phyloP scores from a whole-genome alignment of 2,797 vertebrate species.

The Spondyliosoma cantharus region DNA sequence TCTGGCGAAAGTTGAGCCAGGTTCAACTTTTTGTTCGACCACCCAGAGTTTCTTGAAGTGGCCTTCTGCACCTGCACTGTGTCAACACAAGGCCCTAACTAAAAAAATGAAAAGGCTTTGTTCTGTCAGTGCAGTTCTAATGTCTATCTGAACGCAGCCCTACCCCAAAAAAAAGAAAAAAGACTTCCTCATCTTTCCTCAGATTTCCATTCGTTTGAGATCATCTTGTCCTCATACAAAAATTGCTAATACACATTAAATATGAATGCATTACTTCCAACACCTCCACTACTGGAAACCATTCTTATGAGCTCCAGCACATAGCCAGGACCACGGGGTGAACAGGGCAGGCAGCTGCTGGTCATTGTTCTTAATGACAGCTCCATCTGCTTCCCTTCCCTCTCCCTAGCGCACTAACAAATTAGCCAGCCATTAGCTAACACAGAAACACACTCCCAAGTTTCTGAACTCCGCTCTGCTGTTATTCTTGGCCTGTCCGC shows the following conservation, averaged over 20 bases:
- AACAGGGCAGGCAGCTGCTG: conserved; percentile 91
- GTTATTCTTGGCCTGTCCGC: conserved; percentile 82
- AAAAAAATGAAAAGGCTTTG: background rate
- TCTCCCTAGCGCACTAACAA: conserved; percentile 82
- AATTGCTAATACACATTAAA: background rate
- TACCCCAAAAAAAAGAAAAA: too few species aligned
- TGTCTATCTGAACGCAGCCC: background rate
- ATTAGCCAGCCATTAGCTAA: conserved; percentile 92
- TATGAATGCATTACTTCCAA: background rate
- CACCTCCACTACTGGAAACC: conserved; percentile 1
- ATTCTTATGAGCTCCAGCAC: conserved; percentile 41
- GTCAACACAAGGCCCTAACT: background rate
- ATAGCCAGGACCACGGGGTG: conserved; percentile 78
- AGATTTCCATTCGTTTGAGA: background rate
- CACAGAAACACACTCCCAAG: conserved; percentile 86
- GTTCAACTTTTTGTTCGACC: background rate
- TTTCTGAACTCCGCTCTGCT: conserved; percentile 84
- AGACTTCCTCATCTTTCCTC: background rate
- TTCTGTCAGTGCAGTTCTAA: background rate
- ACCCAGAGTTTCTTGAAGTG: background rate
- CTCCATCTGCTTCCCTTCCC: conserved; percentile 93
- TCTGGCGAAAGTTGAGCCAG: background rate
- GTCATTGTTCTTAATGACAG: conserved; percentile 91
- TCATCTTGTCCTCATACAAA: background rate
- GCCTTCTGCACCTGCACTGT: background rate